Evolutionary conservation across 2,113 vertebrate genomes (phyloP).

Genomic region (Paracanthobrama guichenoti): DNA sequence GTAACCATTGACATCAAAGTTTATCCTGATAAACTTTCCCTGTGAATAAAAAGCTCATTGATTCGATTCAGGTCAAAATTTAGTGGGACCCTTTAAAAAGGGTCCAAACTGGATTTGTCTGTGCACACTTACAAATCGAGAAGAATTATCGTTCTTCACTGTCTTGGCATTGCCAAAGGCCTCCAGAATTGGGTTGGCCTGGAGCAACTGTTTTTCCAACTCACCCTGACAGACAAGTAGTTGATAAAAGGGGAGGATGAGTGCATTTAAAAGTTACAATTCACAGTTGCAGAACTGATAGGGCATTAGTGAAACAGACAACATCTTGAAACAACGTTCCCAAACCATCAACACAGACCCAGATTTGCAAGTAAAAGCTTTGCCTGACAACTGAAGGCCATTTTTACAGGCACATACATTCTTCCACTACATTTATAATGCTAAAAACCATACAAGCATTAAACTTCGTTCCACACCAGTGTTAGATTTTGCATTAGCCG

Average conservation of each 20-base stretch:
- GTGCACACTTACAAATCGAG: slow-evolving; percentile 87
- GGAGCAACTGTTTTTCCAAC: slow-evolving; percentile 97
- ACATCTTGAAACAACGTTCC: not conserved
- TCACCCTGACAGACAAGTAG: slow-evolving; percentile 80
- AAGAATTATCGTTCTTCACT: slow-evolving; percentile 98
- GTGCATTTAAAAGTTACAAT: not conserved
- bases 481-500: not conserved
- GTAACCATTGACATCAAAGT: slow-evolving; percentile 98
- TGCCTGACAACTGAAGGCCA: not conserved
- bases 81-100: not conserved
- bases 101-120: not conserved
- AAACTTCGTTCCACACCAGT: not conserved
- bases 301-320: not conserved
- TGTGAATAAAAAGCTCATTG: slow-evolving; percentile 55
- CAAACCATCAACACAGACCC: not conserved
- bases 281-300: not conserved
- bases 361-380: not conserved
- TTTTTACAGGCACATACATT: not conserved
- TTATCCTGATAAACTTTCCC: slow-evolving; percentile 99
- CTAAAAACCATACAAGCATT: not conserved
- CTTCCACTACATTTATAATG: not conserved
- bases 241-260: not conserved
- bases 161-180: slow-evolving; percentile 99
- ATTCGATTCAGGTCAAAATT: not conserved
- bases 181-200: slow-evolving; percentile 97